Conservation (phyloP, 2,888 invertebrate genomes). For the Dendrolimus pini region DNA sequence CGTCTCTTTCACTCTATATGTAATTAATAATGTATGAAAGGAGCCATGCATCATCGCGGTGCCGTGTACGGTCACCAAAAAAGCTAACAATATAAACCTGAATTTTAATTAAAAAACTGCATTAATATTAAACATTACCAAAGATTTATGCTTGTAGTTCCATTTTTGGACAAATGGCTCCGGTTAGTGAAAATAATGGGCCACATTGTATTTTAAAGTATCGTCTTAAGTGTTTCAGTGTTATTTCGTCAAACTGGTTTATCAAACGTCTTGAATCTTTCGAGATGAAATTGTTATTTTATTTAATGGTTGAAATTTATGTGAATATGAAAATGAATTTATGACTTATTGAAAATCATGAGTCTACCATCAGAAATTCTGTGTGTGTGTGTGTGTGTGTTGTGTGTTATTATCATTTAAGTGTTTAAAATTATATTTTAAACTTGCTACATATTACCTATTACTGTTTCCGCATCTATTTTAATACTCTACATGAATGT, state of each 20-base stretch:
- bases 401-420: too few relatives aligned
- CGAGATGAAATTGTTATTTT: too few relatives aligned
- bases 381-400: too few relatives aligned
- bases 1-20: conserved; percentile 36
- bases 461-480: too few relatives aligned
- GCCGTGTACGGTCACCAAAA: conserved; percentile 45
- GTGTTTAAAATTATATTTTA: too few relatives aligned
- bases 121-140: conserved; percentile 5
- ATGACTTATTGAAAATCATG: too few relatives aligned
- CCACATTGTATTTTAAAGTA: neutral
- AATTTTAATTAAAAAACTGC: conserved; percentile 20
- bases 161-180: neutral
- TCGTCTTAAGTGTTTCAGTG: neutral
- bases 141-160: neutral
- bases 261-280: neutral
- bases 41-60: conserved; percentile 57
- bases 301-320: too few relatives aligned
- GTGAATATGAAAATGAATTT: too few relatives aligned
- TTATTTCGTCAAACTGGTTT: neutral
- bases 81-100: conserved; percentile 20
- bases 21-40: conserved; percentile 68
- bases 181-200: neutral
- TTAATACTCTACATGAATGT: too few relatives aligned
- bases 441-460: too few relatives aligned
- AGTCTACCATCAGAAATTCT: too few relatives aligned